Percentiles rank a stretch among this genome's conserved stretches.
Evolutionary conservation across 2,888 invertebrate genomes (phyloP).

Genomic region (Mylabris sibirica): DNA sequence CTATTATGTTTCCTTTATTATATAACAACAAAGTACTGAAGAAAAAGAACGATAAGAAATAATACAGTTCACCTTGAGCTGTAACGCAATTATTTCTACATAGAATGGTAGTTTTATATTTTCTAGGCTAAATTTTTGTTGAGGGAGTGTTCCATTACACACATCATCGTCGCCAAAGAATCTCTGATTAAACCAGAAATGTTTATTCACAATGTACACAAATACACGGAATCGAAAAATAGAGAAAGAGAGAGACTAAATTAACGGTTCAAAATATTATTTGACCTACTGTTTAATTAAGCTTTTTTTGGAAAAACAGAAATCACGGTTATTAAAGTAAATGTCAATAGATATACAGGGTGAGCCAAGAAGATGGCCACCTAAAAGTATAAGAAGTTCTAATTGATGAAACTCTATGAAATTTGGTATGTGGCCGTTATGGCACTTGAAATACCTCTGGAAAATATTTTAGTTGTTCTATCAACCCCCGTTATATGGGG

Average conservation of each 20-base stretch:
- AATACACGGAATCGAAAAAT: neutral
- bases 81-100: constrained; percentile 8
- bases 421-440: no score
- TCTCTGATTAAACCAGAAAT: neutral
- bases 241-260: neutral
- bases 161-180: neutral
- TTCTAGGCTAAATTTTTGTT: constrained; percentile 14
- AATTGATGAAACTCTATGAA: no score
- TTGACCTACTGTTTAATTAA: neutral
- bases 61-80: constrained; percentile 28
- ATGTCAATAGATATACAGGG: neutral
- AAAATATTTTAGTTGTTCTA: no score
- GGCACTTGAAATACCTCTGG: no score
- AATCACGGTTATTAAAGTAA: neutral
- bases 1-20: constrained; percentile 24
- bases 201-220: no score
- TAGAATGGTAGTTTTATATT: constrained; percentile 6
- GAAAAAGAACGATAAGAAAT: constrained; percentile 16
- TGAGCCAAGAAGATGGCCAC: no score
- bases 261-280: neutral
- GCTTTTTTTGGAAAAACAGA: neutral
- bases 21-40: constrained; percentile 20
- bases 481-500: no score
- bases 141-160: neutral
- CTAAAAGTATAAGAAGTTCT: no score